These are phyloP conservation scores for Rhabdophis nuchalis DNA, from an alignment of 2,797 vertebrate species.

Conservation along the genomic window DNA sequence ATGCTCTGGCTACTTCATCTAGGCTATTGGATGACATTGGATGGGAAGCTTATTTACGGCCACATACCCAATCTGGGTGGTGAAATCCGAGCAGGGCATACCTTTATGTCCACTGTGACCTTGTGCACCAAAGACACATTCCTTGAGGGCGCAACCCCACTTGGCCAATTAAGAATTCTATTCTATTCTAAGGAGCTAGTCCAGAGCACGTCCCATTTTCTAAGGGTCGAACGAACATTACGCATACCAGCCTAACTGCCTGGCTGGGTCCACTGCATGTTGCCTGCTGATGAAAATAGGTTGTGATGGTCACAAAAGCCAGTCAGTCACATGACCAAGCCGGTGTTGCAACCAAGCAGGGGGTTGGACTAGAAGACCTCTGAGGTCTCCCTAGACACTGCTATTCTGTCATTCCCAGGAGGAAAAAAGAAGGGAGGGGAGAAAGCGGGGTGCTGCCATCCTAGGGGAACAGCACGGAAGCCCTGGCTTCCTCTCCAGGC, in stretches of 20 bases:
- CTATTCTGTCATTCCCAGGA: neutral
- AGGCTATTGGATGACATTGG: slow-evolving; percentile 18
- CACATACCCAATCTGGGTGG: neutral
- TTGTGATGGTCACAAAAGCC: neutral
- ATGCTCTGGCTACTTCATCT: neutral
- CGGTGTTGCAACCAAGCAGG: neutral
- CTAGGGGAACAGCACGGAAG: neutral
- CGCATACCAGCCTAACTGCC: slow-evolving; percentile 19
- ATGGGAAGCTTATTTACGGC: slow-evolving; percentile 31
- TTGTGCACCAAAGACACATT: too few species aligned
- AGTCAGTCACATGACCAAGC: neutral
- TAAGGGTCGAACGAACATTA: slow-evolving; percentile 63
- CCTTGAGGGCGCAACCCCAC: too few species aligned
- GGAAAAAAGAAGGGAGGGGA: neutral
- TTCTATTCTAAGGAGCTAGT: slow-evolving; percentile 64
- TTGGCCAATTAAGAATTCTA: too few species aligned
- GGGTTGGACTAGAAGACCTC: neutral
- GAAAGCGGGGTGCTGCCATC: neutral
- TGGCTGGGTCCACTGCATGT: neutral
- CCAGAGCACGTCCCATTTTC: slow-evolving; percentile 45
- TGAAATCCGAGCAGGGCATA: neutral
- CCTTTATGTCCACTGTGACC: too few species aligned
- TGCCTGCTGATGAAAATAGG: neutral
- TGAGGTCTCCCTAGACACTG: neutral
- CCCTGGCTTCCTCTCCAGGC: neutral